Evolutionary conservation across 2,888 invertebrate species (phyloP), one percentile per base, ranked within the genome.

Genomic region (Epistrophella euchroma): DNA sequence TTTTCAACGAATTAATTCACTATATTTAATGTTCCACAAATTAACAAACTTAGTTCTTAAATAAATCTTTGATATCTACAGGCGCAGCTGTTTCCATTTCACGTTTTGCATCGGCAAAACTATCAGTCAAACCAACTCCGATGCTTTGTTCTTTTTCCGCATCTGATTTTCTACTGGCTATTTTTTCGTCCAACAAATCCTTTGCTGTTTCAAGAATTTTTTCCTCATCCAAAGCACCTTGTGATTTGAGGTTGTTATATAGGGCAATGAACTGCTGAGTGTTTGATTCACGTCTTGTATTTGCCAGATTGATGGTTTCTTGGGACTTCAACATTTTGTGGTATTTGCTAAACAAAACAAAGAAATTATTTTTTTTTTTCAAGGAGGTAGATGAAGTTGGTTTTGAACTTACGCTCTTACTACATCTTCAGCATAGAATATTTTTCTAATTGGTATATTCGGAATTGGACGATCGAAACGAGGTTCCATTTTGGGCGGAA

Each of bases 401-500:
- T 15, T 0, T 0, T 13, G 6, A 22, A 89, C 90, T 94, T 94
- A 98, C 98, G 96, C 97, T 95, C 98, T 94, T 17, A 96, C 92
- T 72, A 93, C 90, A 93, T 98, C 98, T 93, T 98, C 98, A 70
- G 95, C 93, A 90, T 97, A 98, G 88, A 97, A 96, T 88, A 98
- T 96, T 88, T 94, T 93, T 89, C 93, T 94, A 11, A 97, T 92
- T 13, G 94, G 93, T 11, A 94, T 92, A 80, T 94, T 94, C 0
- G 95, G 94, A 40, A 93, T 94, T 6, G 95, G 94, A 90, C 96
- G 94, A 88, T 96, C 96, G 92, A 94, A 97, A 83, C 94, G 93
- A 7, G 99, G 99, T 90, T 97, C 97, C 56, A 95, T 92, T 88
- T 95, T 95, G 1, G 99, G 99, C 9, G 99, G 99, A 93, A 98